Percentiles rank a stretch among this genome's conserved stretches.
Conservation (phyloP, 2,113 vertebrate species). For the Bufo bufo region DNA sequence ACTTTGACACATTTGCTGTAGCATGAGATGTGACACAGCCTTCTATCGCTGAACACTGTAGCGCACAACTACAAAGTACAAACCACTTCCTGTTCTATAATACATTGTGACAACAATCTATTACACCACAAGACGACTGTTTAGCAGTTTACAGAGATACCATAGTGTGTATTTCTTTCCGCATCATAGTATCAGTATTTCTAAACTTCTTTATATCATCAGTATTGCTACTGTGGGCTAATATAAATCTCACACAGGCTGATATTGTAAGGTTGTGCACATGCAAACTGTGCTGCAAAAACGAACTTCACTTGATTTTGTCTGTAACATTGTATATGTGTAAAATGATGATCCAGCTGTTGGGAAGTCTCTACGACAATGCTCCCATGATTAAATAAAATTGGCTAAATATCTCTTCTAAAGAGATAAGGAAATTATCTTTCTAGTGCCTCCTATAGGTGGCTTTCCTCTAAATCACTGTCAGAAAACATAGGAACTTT, state of each 20-base stretch:
- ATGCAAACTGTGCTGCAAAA: background rate
- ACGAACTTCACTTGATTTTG: background rate
- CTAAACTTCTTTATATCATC: background rate
- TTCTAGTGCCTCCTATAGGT: background rate
- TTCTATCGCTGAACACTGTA: background rate
- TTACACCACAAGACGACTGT: background rate
- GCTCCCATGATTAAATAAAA: background rate
- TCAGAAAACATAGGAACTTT: too few relatives aligned
- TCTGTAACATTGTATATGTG: background rate
- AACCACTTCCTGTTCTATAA: conserved; percentile 14
- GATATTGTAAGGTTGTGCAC: background rate
- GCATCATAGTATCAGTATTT: background rate
- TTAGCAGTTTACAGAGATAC: background rate
- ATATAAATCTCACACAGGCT: background rate
- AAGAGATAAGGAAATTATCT: background rate
- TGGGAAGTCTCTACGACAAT: background rate
- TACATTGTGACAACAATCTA: background rate
- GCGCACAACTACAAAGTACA: background rate
- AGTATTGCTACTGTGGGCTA: background rate
- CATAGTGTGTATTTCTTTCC: background rate
- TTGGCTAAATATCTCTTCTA: too few relatives aligned
- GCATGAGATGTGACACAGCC: background rate
- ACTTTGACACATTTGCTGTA: background rate
- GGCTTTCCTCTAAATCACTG: background rate
- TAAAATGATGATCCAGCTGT: background rate